These are phyloP conservation scores for Cosmorhoe ocellata DNA, from an alignment of 2,888 invertebrate genomes.

Conservation along the genomic window DNA sequence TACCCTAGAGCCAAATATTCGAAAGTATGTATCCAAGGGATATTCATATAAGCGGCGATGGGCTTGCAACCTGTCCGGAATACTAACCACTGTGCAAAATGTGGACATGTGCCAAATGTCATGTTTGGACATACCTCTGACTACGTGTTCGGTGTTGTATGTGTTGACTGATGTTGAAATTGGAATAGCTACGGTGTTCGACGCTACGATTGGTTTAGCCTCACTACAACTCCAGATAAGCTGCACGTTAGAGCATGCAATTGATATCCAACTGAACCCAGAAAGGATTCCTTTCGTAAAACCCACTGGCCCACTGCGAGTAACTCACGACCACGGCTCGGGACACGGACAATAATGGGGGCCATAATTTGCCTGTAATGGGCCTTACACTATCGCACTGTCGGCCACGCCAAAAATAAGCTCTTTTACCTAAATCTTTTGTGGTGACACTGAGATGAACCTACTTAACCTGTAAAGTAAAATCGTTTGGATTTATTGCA, in stretches of 20 bases:
- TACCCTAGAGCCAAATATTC: no score
- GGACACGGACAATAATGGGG: conserved; percentile 74
- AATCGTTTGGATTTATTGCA: background rate
- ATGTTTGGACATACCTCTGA: no score
- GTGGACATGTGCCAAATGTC: no score
- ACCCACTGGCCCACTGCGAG: conserved; percentile 71
- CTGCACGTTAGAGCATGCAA: conserved; percentile 35
- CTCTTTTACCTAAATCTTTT: conserved; percentile 63
- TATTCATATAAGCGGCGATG: no score
- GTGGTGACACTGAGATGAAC: conserved; percentile 30
- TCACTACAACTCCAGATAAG: conserved; percentile 25
- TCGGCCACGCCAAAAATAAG: conserved; percentile 77
- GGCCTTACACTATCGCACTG: conserved; percentile 75
- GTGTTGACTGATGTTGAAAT: no score
- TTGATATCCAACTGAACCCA: conserved; percentile 41
- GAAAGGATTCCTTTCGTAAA: conserved; percentile 69
- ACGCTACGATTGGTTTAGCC: conserved; percentile 8
- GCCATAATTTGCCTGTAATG: conserved; percentile 77
- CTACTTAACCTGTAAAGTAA: conserved; percentile 4
- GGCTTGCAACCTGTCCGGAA: no score
- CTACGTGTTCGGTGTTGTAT: no score
- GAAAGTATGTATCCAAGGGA: no score
- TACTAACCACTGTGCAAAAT: no score
- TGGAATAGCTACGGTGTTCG: conserved; percentile 4
- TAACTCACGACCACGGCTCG: conserved; percentile 69